phyloP scores from a whole-genome alignment of 2,797 vertebrate genomes.

The Glyptemys insculpta region DNA sequence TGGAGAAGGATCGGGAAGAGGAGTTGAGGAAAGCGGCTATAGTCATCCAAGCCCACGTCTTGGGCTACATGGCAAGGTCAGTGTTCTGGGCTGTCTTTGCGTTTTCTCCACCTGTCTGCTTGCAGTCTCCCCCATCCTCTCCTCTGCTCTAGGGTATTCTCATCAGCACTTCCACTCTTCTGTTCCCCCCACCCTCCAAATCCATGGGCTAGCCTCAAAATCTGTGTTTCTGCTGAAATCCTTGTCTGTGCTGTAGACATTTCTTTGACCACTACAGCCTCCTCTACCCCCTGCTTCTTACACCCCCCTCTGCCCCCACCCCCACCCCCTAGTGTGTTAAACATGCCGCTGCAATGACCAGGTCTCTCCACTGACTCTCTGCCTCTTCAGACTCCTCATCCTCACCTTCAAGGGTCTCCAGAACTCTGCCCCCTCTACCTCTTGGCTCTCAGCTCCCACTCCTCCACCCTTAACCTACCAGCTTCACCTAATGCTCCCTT shows the following conservation, averaged over 20 bases:
- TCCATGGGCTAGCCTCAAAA: not conserved
- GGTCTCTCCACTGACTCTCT: not conserved
- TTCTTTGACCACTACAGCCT: not conserved
- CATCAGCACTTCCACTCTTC: conserved; percentile 13
- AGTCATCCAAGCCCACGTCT: conserved; percentile 94
- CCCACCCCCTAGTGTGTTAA: not conserved
- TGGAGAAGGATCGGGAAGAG: conserved; percentile 78
- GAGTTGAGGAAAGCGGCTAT: conserved; percentile 79
- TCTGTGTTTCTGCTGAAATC: not conserved
- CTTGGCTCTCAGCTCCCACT: not conserved
- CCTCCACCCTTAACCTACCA: conserved; percentile 28
- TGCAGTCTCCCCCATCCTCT: conserved; percentile 7
- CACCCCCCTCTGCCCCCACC: not conserved
- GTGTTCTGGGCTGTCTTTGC: conserved; percentile 63
- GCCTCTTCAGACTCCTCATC: conserved; percentile 33
- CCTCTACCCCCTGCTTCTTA: conserved; percentile 5
- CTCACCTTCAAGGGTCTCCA: conserved; percentile 42
- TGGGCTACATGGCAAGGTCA: conserved; percentile 97
- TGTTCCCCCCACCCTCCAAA: not conserved
- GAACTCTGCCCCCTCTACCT: not conserved
- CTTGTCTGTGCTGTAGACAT: not conserved
- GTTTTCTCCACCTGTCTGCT: conserved; percentile 37
- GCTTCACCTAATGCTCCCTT: not conserved
- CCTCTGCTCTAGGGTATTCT: conserved; percentile 16
- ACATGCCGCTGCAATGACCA: not conserved